Base-by-base conservation (phyloP, 1,140 invertebrate genomes). In the Drosophila ohnishii region DNA sequence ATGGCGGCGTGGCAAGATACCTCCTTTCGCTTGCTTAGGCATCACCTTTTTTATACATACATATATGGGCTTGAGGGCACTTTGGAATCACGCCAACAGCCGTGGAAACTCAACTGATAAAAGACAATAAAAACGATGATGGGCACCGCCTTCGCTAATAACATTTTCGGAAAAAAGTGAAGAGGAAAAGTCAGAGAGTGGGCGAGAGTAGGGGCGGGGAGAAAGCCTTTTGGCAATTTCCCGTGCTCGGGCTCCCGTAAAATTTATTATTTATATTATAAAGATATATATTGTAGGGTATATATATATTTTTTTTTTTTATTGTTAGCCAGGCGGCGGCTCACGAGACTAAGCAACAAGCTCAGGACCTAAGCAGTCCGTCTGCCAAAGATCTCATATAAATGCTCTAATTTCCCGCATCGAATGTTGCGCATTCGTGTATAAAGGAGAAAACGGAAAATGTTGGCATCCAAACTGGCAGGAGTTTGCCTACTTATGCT, bases 401-500 rank as follows among this genome's bases (percentile, higher is more conserved):
- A 83, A 78, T 70, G 60, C 74, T 64, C 77, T 73, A 78, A 77
- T 76, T 87, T 81, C 75, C 44, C 78, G 82, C 79, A 78, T 85
- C 81, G 70, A 85, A 66, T 78, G 73, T 50, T 70, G 74, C 58
- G 69, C 81, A 77, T 77, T 80, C 81, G 81, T 80, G 81, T 78
- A 74, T 80, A 55, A 80, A 71, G 45, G 53, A 70, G 58, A 47
- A 67, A 72, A 64, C 53, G 58, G 74, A 75, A 79, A 76, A 55
- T 35, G 37, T 35, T 5, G 37, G 37, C 7, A 37, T 16, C 34
- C 45, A 16, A 42, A 14, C 37, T 32, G 35, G 37, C 28, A 51
- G 50, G 22, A 56, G 37, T 60, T 48, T 32, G n/a, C 42, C 67
- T 86, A 61, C 78, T 85, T 81, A 85, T 71, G 82, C 64, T 81